A percentile compares a stretch with the other conserved stretches of the same genome.
These are phyloP conservation scores for Parascotia fuliginaria DNA, from an alignment of 2,888 invertebrate species.

Conservation along the genomic window DNA sequence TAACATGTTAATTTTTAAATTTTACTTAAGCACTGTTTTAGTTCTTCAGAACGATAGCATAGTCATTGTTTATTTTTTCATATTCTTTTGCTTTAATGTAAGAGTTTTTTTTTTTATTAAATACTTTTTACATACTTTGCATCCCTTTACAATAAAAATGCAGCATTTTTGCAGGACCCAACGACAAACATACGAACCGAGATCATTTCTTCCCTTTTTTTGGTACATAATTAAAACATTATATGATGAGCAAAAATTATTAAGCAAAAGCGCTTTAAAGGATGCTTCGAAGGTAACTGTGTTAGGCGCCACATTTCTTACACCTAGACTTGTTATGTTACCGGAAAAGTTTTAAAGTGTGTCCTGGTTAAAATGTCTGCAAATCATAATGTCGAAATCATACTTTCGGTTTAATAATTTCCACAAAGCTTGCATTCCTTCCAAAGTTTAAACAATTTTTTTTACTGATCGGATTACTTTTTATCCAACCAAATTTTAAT, in stretches of 20 bases:
- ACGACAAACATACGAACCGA: too few relatives aligned
- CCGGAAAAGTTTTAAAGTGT: constrained; percentile 29
- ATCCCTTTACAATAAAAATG: too few relatives aligned
- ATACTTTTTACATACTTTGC: too few relatives aligned
- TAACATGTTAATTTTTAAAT: not conserved
- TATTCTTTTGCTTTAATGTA: too few relatives aligned
- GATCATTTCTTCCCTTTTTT: too few relatives aligned
- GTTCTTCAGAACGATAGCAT: not conserved
- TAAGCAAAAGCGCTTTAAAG: not conserved
- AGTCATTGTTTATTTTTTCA: too few relatives aligned
- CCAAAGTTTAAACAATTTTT: constrained; percentile 3
- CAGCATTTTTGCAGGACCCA: too few relatives aligned
- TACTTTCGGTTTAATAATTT: not conserved
- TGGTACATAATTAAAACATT: too few relatives aligned
- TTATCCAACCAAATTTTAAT: too few relatives aligned
- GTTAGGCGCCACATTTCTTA: constrained; percentile 26
- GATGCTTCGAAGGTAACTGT: constrained; percentile 32
- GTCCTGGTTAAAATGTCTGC: constrained; percentile 27
- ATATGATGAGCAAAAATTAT: too few relatives aligned
- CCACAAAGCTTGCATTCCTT: not conserved
- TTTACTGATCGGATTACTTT: constrained; percentile 2
- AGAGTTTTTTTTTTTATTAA: too few relatives aligned
- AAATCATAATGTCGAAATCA: constrained; percentile 11
- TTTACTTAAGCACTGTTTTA: not conserved
- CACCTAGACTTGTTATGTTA: constrained; percentile 19